phyloP scores from a whole-genome alignment of 2,888 invertebrate genomes.

The Chloroclysta siterata region DNA sequence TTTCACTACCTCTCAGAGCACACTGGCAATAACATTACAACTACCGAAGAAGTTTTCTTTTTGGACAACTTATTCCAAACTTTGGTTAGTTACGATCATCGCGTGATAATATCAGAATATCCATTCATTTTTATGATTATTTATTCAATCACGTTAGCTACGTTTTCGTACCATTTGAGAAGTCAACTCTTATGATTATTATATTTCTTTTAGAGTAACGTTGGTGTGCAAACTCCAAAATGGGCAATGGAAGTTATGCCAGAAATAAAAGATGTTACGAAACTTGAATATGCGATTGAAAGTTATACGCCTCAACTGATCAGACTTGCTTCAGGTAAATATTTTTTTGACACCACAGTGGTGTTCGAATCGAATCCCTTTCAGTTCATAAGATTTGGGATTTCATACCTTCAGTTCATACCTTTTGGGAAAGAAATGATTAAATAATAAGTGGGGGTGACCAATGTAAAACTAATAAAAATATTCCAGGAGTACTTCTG shows the following conservation, averaged over 20 bases:
- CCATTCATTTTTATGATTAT: too few species aligned
- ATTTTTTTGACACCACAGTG: not conserved
- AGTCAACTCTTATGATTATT: not conserved
- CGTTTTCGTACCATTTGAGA: too few species aligned
- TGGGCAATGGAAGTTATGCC: constrained; percentile 74
- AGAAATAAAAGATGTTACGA: constrained; percentile 74
- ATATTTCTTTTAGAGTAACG: constrained; percentile 63
- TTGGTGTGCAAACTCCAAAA: constrained; percentile 64
- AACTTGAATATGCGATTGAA: constrained; percentile 72
- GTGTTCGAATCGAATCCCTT: not conserved
- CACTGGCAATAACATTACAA: constrained; percentile 70
- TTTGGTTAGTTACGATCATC: constrained; percentile 64
- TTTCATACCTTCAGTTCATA: too few species aligned
- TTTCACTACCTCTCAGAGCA: constrained; percentile 60
- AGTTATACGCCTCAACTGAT: constrained; percentile 66
- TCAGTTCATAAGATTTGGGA: not conserved
- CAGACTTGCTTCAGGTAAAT: constrained; percentile 68
- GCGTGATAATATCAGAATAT: not conserved
- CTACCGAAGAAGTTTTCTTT: constrained; percentile 72
- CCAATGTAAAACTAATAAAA: not conserved
- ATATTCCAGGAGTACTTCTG: constrained; percentile 74
- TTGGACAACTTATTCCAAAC: constrained; percentile 79
- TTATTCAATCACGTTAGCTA: too few species aligned
- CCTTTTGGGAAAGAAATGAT: too few species aligned
- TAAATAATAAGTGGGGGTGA: too few species aligned